Conservation (phyloP, 2,113 vertebrate species). For the Sclerurus mexicanus region DNA sequence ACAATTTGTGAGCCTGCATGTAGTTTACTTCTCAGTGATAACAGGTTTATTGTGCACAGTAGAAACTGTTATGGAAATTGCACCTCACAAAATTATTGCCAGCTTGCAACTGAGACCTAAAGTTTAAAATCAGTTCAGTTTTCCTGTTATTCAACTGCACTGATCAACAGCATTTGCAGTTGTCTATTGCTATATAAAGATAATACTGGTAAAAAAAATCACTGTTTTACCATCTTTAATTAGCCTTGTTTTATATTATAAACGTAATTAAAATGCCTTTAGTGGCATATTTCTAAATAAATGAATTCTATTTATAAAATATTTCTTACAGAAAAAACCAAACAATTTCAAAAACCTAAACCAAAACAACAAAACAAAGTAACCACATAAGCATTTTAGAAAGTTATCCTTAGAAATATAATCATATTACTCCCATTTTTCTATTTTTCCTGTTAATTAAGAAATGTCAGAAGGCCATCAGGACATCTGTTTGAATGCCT, state of each 20-base stretch:
- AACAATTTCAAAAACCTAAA: background rate
- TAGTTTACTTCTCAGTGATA: background rate
- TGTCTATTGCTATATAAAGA: background rate
- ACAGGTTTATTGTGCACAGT: background rate
- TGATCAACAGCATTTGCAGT: background rate
- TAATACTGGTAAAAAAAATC: background rate
- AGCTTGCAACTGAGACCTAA: background rate
- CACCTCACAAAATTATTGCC: background rate
- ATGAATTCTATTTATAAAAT: background rate
- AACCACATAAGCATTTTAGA: background rate
- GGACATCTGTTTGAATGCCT: background rate
- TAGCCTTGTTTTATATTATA: background rate
- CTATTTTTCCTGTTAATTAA: background rate
- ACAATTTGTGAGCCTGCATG: background rate
- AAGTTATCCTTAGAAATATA: background rate
- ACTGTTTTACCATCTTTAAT: background rate
- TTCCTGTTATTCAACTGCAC: background rate
- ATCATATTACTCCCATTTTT: background rate
- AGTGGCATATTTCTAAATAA: background rate
- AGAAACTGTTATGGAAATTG: background rate
- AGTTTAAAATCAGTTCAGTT: background rate
- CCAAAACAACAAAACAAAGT: background rate
- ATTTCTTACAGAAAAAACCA: background rate
- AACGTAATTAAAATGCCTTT: background rate
- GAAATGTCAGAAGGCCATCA: background rate